A percentile compares a stretch with the other conserved stretches of the same genome.
These are phyloP conservation scores for Avahi laniger DNA, from an alignment of 2,797 vertebrate genomes.

Conservation along the genomic window DNA sequence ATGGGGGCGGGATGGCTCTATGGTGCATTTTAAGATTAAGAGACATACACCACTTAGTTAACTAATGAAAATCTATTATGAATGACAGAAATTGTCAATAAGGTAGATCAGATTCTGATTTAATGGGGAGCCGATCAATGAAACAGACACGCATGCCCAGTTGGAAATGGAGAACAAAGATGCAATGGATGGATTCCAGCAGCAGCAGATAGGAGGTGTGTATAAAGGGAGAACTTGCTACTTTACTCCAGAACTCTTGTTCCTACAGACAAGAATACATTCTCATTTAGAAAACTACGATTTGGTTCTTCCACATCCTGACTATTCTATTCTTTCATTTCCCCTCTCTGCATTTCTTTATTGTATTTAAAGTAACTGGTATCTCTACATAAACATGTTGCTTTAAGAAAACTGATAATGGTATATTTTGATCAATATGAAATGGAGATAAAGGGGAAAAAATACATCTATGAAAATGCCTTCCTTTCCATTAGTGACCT, in stretches of 20 bases:
- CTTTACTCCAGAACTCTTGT: neutral
- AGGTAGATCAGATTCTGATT: slow-evolving; percentile 2
- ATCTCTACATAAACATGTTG: neutral
- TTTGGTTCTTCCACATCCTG: neutral
- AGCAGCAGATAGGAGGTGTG: neutral
- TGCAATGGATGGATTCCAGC: neutral
- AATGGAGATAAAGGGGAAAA: neutral
- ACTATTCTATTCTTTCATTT: neutral
- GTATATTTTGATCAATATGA: neutral
- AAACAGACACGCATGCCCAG: neutral
- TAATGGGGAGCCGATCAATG: neutral
- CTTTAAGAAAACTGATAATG: neutral
- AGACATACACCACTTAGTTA: neutral
- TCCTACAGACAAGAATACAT: neutral
- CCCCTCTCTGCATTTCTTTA: neutral
- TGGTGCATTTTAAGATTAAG: neutral
- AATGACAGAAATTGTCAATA: neutral
- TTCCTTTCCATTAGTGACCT: neutral
- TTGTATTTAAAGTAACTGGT: slow-evolving; percentile 1
- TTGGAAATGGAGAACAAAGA: neutral
- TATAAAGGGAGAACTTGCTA: neutral
- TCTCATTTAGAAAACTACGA: neutral
- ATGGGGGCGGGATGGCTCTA: neutral
- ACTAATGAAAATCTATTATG: neutral
- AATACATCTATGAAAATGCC: neutral